Evolutionary conservation across 2,888 invertebrate genomes (phyloP).

Genomic region (Bellardia bayeri): DNA sequence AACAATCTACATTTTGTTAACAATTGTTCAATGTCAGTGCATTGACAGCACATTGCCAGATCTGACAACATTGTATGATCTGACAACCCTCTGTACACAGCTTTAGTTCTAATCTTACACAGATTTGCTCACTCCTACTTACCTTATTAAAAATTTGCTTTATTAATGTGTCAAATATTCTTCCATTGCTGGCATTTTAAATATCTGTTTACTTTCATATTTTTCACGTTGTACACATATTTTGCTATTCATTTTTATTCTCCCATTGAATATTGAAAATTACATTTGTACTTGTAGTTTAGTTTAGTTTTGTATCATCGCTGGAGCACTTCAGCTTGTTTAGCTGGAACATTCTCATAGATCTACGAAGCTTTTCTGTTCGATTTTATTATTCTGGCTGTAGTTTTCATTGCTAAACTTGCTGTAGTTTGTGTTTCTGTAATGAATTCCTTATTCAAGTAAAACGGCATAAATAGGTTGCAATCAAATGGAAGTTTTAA

Average conservation of each 20-base stretch:
- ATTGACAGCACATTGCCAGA: too few species aligned
- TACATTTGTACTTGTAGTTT: slow-evolving; percentile 58
- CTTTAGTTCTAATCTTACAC: too few species aligned
- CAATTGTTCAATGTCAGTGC: too few species aligned
- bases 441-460: slow-evolving; percentile 64
- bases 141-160: too few species aligned
- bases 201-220: neutral
- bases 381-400: neutral
- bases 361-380: neutral
- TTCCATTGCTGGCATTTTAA: neutral
- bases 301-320: slow-evolving; percentile 47
- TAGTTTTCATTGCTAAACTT: neutral
- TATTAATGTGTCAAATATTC: neutral
- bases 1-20: too few species aligned
- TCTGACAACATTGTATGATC: too few species aligned
- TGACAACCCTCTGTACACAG: too few species aligned
- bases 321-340: slow-evolving; percentile 13
- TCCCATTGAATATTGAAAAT: slow-evolving; percentile 71
- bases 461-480: slow-evolving; percentile 71
- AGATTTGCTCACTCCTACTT: too few species aligned
- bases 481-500: slow-evolving; percentile 72
- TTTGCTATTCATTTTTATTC: slow-evolving; percentile 60
- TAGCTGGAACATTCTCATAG: slow-evolving; percentile 27
- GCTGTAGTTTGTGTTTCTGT: slow-evolving; percentile 14
- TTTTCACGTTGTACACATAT: neutral